These are phyloP conservation scores for Poicephalus meyeri DNA, from an alignment of 2,113 vertebrate species.

Conservation along the genomic window DNA sequence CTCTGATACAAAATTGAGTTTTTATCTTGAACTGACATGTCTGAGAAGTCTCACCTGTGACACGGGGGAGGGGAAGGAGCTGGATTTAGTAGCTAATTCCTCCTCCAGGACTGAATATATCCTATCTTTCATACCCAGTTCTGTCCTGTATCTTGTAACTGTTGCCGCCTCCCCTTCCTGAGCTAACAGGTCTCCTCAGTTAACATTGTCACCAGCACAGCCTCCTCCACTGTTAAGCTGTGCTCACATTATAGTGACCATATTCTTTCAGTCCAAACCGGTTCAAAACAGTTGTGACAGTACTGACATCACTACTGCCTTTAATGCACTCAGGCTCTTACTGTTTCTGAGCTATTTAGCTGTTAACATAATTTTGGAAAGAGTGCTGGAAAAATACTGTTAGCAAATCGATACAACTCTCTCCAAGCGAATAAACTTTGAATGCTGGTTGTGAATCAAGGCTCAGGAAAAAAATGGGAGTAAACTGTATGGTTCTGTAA, in stretches of 20 bases:
- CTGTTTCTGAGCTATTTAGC: neutral
- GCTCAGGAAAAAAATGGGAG: neutral
- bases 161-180: neutral
- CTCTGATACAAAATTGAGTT: constrained; percentile 47
- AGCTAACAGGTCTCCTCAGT: neutral
- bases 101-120: neutral
- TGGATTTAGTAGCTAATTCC: constrained; percentile 1
- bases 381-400: neutral
- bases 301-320: neutral
- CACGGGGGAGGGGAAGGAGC: neutral
- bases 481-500: neutral
- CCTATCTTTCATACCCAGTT: neutral
- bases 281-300: neutral
- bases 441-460: neutral
- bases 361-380: neutral
- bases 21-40: constrained; percentile 39
- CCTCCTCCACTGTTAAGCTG: neutral
- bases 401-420: neutral
- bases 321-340: neutral
- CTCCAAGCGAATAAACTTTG: neutral
- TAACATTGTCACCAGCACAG: neutral
- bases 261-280: neutral
- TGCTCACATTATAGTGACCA: neutral
- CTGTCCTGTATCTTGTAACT: neutral
- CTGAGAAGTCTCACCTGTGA: constrained; percentile 21